Conservation (phyloP, 2,113 vertebrate genomes). For the Poicephalus meyeri region DNA sequence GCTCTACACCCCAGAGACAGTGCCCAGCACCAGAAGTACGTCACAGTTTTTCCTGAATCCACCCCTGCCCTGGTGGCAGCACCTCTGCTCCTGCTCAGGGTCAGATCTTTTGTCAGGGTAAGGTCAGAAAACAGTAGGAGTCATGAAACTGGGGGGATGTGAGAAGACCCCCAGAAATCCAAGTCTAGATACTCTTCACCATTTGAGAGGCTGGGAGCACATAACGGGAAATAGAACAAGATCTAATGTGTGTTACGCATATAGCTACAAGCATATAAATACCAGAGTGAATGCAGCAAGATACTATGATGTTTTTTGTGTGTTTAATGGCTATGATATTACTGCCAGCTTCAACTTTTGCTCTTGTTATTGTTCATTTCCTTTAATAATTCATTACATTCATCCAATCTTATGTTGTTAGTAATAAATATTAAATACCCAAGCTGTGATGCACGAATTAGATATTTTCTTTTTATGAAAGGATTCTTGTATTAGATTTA, state of each 20-base stretch:
- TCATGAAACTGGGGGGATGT: rapidly evolving
- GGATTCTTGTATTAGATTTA: constrained; percentile 8
- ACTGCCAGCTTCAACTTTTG: not conserved
- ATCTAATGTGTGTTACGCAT: not conserved
- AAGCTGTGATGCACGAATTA: constrained; percentile 33
- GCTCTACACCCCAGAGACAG: not conserved
- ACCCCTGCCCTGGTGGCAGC: too few relatives aligned
- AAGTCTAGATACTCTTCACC: not conserved
- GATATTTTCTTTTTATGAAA: constrained; percentile 25
- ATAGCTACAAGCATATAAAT: not conserved
- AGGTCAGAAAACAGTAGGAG: not conserved
- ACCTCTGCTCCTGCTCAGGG: not conserved
- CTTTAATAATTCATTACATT: constrained; percentile 57
- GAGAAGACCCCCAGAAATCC: not conserved
- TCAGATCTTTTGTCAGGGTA: not conserved
- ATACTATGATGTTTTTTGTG: not conserved
- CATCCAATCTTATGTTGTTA: constrained; percentile 37
- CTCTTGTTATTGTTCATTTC: constrained; percentile 36
- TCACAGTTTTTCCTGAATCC: not conserved
- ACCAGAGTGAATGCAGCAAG: not conserved
- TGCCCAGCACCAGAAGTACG: rapidly evolving
- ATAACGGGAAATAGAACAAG: not conserved
- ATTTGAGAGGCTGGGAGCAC: not conserved
- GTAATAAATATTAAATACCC: constrained; percentile 61
- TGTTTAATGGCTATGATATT: constrained; percentile 2